A percentile compares a stretch with the other conserved stretches of the same genome.
Conservation (phyloP, 1,140 invertebrate species). For the Drosophila tropicalis region DNA sequence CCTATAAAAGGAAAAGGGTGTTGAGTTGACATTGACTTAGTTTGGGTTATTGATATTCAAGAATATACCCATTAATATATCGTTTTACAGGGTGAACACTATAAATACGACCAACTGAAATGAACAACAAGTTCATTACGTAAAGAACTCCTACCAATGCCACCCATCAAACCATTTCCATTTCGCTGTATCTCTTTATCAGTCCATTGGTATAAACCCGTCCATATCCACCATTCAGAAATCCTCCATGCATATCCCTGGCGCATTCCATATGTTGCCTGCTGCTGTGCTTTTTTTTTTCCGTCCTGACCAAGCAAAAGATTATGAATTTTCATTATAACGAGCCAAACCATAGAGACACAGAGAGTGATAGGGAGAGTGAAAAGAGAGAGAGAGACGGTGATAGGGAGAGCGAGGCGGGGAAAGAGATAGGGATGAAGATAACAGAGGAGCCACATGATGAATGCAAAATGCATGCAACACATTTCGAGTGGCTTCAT, state of each 20-base stretch:
- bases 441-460: neutral
- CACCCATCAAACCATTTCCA: conserved; percentile 15
- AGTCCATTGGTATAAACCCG: conserved; percentile 14
- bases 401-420: neutral
- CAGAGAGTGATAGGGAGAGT: neutral
- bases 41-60: no score
- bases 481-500: conserved; percentile 40
- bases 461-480: conserved; percentile 18
- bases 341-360: conserved; percentile 30
- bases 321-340: conserved; percentile 77
- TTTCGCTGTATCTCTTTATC: conserved; percentile 17
- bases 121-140: conserved; percentile 72
- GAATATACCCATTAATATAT: neutral
- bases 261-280: conserved; percentile 47
- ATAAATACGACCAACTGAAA: neutral
- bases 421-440: neutral
- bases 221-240: neutral
- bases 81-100: neutral
- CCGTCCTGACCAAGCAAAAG: conserved; percentile 35
- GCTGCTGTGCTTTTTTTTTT: conserved; percentile 40
- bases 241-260: conserved; percentile 16
- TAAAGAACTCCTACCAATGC: conserved; percentile 53
- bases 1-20: no score
- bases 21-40: no score
- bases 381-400: neutral